A percentile compares a stretch with the other conserved stretches of the same genome.
These are phyloP conservation scores for Syndactyla subalaris DNA, from an alignment of 2,797 vertebrate genomes.

Conservation along the genomic window DNA sequence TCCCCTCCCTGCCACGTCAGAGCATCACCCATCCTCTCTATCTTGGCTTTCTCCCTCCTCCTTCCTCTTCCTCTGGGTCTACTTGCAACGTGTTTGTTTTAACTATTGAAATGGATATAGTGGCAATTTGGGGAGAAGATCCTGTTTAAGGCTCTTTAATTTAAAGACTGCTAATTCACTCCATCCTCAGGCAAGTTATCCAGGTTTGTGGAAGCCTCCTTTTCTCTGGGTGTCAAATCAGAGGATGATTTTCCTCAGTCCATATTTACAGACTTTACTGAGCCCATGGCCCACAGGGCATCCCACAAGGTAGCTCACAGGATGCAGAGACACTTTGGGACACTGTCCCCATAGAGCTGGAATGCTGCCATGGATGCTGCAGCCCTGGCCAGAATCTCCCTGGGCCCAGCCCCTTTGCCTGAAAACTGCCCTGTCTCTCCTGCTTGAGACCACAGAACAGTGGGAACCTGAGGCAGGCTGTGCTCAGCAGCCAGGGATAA, in stretches of 20 bases:
- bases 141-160: slow-evolving; percentile 52
- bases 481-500: neutral
- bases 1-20: rapidly evolving
- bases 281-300: neutral
- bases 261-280: neutral
- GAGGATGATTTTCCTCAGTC: neutral
- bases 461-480: neutral
- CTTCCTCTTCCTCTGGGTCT: slow-evolving; percentile 23
- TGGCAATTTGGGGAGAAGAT: slow-evolving; percentile 25
- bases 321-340: neutral
- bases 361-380: neutral
- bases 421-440: neutral
- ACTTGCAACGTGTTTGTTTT: neutral
- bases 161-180: slow-evolving; percentile 46
- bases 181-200: neutral
- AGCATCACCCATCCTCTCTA: neutral
- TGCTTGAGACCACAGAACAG: neutral
- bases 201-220: neutral
- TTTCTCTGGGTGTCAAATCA: neutral
- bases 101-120: slow-evolving; percentile 10
- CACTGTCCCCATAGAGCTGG: neutral
- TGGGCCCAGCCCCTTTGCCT: neutral
- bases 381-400: neutral
- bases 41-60: neutral
- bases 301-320: neutral